Percentiles rank a stretch among this genome's conserved stretches.
Conservation (phyloP, 1,140 invertebrate species). For the Ectropis grisescens region DNA sequence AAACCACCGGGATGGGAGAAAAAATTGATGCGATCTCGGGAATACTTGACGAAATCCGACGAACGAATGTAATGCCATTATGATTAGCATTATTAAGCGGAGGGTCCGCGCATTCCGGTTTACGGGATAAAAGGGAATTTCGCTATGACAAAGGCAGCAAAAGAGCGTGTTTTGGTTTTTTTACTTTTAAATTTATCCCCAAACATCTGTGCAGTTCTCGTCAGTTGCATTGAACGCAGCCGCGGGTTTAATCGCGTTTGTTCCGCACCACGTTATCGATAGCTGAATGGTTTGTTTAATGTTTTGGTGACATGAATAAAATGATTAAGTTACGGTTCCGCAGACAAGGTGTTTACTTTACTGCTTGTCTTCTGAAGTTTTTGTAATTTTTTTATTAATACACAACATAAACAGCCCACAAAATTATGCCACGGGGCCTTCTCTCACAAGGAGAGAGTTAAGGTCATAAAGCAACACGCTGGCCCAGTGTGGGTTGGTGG, state of each 20-base stretch:
- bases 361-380: no score
- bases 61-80: conserved; percentile 66
- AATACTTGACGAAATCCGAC: conserved; percentile 55
- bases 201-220: conserved; percentile 49
- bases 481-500: no score
- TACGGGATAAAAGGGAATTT: conserved; percentile 58
- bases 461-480: no score
- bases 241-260: conserved; percentile 58
- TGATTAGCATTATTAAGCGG: conserved; percentile 59
- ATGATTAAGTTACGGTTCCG: no score
- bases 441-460: no score
- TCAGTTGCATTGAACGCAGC: no score
- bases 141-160: conserved; percentile 46
- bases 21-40: conserved; percentile 42
- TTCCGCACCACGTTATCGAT: conserved; percentile 56
- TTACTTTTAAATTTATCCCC: conserved; percentile 48
- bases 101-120: conserved; percentile 59
- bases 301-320: no score
- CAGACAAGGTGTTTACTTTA: no score
- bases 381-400: no score
- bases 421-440: no score
- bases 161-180: no score
- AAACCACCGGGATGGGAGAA: conserved; percentile 29
- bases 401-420: no score
- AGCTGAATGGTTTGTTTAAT: conserved; percentile 61